phyloP scores from a whole-genome alignment of 2,113 vertebrate species.

The Lycaon pictus region DNA sequence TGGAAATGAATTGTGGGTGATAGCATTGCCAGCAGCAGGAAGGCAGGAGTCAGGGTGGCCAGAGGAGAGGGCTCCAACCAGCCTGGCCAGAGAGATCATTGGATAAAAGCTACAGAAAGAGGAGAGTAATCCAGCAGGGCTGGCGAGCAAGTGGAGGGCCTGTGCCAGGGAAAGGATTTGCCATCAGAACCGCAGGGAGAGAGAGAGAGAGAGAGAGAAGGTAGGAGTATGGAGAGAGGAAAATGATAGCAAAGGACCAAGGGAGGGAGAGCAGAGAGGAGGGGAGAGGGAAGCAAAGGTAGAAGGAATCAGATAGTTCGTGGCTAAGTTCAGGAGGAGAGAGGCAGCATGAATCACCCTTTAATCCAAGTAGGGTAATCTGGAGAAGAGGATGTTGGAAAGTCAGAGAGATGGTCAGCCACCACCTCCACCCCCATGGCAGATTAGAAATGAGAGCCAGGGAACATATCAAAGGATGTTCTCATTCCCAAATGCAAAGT shows the following conservation, averaged over 20 bases:
- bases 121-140: constrained; percentile 67
- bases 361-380: background rate
- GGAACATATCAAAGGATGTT: background rate
- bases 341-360: background rate
- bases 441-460: background rate
- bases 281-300: background rate
- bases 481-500: background rate
- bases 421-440: background rate
- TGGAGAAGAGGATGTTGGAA: background rate
- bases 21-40: background rate
- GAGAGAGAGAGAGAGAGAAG: background rate
- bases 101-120: constrained; percentile 64
- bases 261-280: background rate
- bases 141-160: constrained; percentile 11
- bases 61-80: constrained; percentile 20
- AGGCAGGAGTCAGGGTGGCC: constrained; percentile 43
- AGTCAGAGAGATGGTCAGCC: background rate
- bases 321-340: background rate
- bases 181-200: background rate
- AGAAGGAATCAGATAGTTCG: background rate
- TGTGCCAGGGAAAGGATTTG: constrained; percentile 67
- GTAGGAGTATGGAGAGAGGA: background rate
- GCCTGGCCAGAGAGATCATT: constrained; percentile 70
- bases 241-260: constrained; percentile 58
- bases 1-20: constrained; percentile 35